phyloP scores from a whole-genome alignment of 2,888 invertebrate genomes.

The Syrista parreyssii region DNA sequence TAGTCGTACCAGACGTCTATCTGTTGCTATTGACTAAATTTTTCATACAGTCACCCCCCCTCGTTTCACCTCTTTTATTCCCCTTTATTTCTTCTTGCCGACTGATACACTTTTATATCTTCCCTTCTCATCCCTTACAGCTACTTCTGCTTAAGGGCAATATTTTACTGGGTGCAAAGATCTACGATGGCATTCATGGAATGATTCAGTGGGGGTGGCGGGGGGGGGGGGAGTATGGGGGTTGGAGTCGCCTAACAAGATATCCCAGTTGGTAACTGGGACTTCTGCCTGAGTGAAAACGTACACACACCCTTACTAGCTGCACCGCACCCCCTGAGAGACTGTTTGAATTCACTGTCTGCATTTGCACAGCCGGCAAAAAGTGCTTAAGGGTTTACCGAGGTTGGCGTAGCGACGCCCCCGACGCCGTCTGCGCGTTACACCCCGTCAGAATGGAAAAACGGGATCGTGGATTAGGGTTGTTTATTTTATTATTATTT shows the following conservation, averaged over 20 bases:
- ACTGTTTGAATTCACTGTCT: constrained; percentile 40
- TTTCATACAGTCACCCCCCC: neutral
- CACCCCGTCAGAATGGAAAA: neutral
- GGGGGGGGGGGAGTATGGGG: neutral
- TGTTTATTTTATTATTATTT: too few species aligned
- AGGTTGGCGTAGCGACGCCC: neutral
- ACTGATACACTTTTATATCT: neutral
- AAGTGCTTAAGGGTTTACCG: constrained; percentile 8
- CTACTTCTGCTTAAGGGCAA: neutral
- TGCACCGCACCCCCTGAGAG: constrained; percentile 1
- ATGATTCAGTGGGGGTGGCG: constrained; percentile 4
- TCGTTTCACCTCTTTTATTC: neutral
- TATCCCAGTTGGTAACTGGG: constrained; percentile 43
- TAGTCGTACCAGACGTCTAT: neutral
- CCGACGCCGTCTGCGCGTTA: neutral
- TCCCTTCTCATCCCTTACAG: neutral
- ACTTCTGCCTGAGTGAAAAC: constrained; percentile 40
- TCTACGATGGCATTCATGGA: neutral
- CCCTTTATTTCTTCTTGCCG: neutral
- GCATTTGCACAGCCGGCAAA: constrained; percentile 30
- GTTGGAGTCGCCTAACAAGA: constrained; percentile 43
- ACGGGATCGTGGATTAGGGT: neutral
- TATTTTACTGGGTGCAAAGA: neutral
- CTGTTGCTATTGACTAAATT: neutral
- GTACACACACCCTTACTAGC: constrained; percentile 27